These are phyloP conservation scores for Xyrichtys novacula DNA, from an alignment of 2,797 vertebrate genomes.

Conservation along the genomic window DNA sequence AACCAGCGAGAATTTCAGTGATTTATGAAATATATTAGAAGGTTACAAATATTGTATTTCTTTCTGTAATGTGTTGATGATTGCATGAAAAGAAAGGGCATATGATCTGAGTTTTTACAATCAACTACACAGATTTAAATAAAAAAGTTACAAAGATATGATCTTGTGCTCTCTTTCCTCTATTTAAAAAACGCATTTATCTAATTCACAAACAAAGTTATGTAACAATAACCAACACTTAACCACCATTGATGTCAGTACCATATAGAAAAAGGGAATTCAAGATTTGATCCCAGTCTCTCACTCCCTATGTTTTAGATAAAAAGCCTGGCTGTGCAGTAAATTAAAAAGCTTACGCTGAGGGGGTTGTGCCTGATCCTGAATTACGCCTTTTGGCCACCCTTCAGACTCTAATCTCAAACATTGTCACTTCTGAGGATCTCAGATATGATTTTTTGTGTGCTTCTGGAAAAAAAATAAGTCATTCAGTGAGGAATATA, in stretches of 20 bases:
- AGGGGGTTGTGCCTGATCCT: too few relatives aligned
- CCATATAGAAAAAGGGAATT: neutral
- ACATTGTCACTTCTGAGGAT: too few relatives aligned
- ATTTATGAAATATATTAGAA: slow-evolving; percentile 48
- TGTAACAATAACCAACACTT: neutral
- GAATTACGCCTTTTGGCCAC: too few relatives aligned
- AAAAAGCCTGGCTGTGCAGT: too few relatives aligned
- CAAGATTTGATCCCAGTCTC: neutral
- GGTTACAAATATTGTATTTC: slow-evolving; percentile 48
- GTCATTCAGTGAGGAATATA: too few relatives aligned
- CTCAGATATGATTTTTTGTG: too few relatives aligned
- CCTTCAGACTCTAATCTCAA: too few relatives aligned
- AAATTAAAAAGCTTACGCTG: too few relatives aligned
- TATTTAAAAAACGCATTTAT: neutral
- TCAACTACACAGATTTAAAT: slow-evolving; percentile 58
- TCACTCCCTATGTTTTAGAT: too few relatives aligned
- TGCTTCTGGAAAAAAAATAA: too few relatives aligned
- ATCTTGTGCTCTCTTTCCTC: neutral
- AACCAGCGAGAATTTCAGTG: slow-evolving; percentile 40
- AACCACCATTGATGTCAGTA: neutral
- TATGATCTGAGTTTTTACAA: slow-evolving; percentile 32
- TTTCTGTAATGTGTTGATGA: slow-evolving; percentile 35
- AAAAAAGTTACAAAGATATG: slow-evolving; percentile 7
- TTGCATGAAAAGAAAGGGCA: slow-evolving; percentile 53
- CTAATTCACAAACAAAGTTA: neutral